These are phyloP conservation scores for Holotrichia oblita DNA, from an alignment of 1,140 invertebrate species.

Conservation along the genomic window DNA sequence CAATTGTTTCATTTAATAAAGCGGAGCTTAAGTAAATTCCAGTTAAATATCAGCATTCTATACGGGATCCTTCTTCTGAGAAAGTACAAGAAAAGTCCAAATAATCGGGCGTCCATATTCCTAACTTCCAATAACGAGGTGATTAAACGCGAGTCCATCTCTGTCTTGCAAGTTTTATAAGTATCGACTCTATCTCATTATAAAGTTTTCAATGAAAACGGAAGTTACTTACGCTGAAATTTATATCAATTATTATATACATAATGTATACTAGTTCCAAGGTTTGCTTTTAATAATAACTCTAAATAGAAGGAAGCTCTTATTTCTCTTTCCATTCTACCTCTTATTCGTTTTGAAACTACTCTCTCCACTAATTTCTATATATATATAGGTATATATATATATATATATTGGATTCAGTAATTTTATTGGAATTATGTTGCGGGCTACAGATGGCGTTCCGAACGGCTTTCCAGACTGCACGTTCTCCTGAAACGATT, in stretches of 20 bases:
- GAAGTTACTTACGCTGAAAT: not conserved
- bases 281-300: not conserved
- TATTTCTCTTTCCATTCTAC: not conserved
- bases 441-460: conserved; percentile 10
- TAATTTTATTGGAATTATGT: conserved; percentile 18
- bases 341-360: not conserved
- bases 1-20: conserved; percentile 6
- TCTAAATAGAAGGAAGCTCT: not conserved
- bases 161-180: not conserved
- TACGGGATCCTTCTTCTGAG: not conserved
- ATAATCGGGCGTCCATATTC: not conserved
- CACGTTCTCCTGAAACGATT: conserved; percentile 3
- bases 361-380: not conserved
- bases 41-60: no score
- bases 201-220: not conserved
- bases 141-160: not conserved
- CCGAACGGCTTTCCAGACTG: not conserved
- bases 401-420: not conserved
- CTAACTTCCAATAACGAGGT: not conserved
- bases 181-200: not conserved
- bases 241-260: not conserved
- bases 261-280: not conserved
- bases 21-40: not conserved
- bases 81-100: not conserved
- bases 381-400: not conserved